phyloP scores from a whole-genome alignment of 2,888 invertebrate species.

The Ormyrus rosae region DNA sequence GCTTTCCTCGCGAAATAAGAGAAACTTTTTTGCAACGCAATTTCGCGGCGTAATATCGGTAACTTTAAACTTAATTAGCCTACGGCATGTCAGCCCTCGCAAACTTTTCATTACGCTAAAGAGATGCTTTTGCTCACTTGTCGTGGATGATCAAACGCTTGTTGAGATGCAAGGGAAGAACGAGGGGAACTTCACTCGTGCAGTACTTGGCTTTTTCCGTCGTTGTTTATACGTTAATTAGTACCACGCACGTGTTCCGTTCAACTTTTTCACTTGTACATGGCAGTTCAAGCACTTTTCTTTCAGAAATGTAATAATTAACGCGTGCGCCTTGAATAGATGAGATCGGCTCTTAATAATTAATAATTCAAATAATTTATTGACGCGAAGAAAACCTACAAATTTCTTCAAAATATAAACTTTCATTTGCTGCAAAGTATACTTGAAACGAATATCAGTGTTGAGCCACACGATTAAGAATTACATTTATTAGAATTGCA shows the following conservation, averaged over 20 bases:
- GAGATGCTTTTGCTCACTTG: background rate
- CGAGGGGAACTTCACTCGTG: background rate
- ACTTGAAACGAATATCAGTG: too few species aligned
- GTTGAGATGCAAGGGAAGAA: background rate
- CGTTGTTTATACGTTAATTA: constrained; percentile 7
- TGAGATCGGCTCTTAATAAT: too few species aligned
- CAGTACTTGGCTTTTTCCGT: too few species aligned
- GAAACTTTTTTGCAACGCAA: background rate
- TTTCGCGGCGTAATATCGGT: background rate
- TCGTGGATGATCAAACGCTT: constrained; percentile 12
- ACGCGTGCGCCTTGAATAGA: background rate
- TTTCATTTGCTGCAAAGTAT: too few species aligned
- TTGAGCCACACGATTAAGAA: too few species aligned
- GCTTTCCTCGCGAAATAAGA: background rate
- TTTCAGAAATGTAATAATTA: background rate
- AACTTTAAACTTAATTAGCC: constrained; percentile 17
- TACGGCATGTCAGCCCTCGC: background rate
- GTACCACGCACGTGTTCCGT: background rate
- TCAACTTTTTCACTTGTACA: too few species aligned
- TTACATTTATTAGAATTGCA: too few species aligned
- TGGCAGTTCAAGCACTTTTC: background rate
- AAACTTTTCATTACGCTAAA: background rate
- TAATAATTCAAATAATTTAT: too few species aligned
- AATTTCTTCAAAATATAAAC: too few species aligned
- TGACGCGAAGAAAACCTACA: too few species aligned